phyloP scores from a whole-genome alignment of 2,113 vertebrate genomes.

The Poicephalus meyeri region DNA sequence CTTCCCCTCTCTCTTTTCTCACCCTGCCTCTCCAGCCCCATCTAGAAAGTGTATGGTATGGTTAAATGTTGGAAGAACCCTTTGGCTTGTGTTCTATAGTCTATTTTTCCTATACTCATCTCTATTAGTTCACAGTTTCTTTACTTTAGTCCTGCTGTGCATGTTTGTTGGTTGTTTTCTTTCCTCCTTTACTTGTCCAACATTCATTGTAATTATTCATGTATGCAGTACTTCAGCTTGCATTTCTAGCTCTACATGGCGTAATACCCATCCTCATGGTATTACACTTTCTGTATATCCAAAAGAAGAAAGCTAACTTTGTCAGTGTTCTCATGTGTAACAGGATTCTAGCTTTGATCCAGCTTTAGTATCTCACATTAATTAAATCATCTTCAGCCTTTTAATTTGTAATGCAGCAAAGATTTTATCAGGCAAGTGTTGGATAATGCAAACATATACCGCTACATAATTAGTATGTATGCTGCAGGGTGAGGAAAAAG shows the following conservation, averaged over 20 bases:
- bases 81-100: constrained; percentile 1
- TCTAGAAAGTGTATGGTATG: constrained; percentile 25
- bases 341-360: background rate
- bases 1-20: background rate
- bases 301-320: background rate
- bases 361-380: constrained; percentile 9
- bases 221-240: constrained; percentile 3
- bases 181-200: background rate
- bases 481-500: constrained; percentile 47
- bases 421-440: constrained; percentile 9
- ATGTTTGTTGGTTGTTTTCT: background rate
- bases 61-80: constrained; percentile 7
- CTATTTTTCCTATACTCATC: background rate
- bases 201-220: constrained; percentile 35
- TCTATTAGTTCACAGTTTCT: background rate
- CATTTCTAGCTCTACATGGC: background rate
- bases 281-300: background rate
- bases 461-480: background rate
- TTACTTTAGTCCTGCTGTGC: constrained; percentile 47
- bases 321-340: background rate
- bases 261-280: constrained; percentile 24
- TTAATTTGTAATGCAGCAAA: constrained; percentile 21
- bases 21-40: background rate
- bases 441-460: background rate
- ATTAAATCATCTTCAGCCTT: constrained; percentile 30